Percentiles rank a stretch among this genome's conserved stretches.
Conservation (phyloP, 1,140 invertebrate genomes). For the Meloidogyne floridensis region DNA sequence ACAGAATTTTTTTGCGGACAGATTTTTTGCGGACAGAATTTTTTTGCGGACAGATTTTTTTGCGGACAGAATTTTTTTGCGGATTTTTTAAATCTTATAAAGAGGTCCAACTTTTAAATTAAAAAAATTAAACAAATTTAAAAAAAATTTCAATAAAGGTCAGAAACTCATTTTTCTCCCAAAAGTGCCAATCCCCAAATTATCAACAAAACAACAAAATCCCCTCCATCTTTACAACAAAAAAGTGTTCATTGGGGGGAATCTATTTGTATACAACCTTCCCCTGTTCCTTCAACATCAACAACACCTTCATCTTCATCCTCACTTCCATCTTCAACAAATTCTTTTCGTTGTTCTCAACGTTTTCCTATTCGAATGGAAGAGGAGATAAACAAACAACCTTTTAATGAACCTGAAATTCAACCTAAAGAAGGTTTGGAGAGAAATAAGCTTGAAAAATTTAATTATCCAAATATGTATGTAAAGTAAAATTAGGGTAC, state of each 20-base stretch:
- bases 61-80: too few species aligned
- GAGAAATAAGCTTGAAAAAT: background rate
- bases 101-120: background rate
- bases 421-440: background rate
- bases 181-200: background rate
- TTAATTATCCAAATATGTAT: too few species aligned
- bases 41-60: too few species aligned
- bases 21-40: too few species aligned
- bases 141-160: too few species aligned
- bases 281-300: background rate
- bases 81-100: background rate
- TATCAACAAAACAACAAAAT: background rate
- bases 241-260: slow-evolving; percentile 27
- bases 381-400: background rate
- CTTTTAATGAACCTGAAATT: too few species aligned
- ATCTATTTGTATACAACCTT: slow-evolving; percentile 2
- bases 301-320: background rate
- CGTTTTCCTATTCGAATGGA: background rate
- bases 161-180: slow-evolving; percentile 25
- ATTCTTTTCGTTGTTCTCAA: slow-evolving; percentile 9
- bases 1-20: too few species aligned
- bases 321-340: background rate
- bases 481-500: too few species aligned
- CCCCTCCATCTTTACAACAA: background rate
- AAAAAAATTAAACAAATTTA: too few species aligned